Evolutionary conservation across 2,797 vertebrate species (phyloP), one percentile per base, ranked within the genome.

Genomic region (Passerculus sandwichensis): DNA sequence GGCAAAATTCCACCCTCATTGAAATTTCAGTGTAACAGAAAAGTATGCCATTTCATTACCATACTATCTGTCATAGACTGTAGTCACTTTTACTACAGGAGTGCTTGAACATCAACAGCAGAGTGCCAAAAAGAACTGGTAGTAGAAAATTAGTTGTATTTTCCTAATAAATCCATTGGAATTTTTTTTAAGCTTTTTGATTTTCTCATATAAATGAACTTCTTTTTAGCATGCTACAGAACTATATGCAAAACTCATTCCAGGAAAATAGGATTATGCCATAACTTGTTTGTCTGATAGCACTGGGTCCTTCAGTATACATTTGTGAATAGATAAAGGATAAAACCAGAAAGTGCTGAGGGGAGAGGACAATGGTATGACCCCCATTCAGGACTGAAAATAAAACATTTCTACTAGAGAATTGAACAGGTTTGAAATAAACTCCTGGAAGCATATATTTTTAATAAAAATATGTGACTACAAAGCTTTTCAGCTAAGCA

Each of bases 21-120:
- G 96, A 97, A 97, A 97, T 97, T 97, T 95, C 91, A 79, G 75
- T 91, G 83, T 87, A 87, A 89, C 65, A 73, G 69, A 70, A 88
- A 96, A 96, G 64, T 71, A 91, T 91, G 60, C 56, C 26, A 29
- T 66, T 95, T 95, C 88, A 94, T 97, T 96, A 89, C 53, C 71
- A 79, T 92, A 77, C 72, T 61, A 42, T 87, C 54, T 80, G 62
- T 88, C 77, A 86, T 48, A 87, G 53, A 45, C 44, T 82, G 62
- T 57, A 71, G 74, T 47, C 32, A 40, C 54, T 96, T 96, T 72
- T 82, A 45, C 11, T 80, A 75, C 23, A 84, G 8, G 64, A 79
- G 15, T 75, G 18, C 3, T 26, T 79, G 48, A 88, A 81, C 66
- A 94, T 83, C 51, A 93, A 80, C 86, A 74, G 29, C 38, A 80